Evolutionary conservation across 2,797 vertebrate genomes (phyloP).

Genomic region (Mycteria americana): DNA sequence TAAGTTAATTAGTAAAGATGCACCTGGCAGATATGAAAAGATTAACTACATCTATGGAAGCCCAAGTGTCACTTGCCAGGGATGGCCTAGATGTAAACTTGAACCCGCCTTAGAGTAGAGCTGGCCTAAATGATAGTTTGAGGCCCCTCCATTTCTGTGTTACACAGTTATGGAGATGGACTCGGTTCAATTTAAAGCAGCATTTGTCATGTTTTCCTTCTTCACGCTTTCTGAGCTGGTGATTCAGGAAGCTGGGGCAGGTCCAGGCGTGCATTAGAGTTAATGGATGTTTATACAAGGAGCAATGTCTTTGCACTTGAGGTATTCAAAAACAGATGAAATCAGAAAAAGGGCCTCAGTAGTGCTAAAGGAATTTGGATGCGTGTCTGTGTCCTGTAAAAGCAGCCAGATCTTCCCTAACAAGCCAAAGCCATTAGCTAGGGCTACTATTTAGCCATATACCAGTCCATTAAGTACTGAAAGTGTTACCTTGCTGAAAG

Average conservation of each 20-base stretch:
- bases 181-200: background rate
- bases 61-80: background rate
- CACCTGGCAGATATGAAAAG: background rate
- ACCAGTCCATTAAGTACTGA: background rate
- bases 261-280: slow-evolving; percentile 7
- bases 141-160: background rate
- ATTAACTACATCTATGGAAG: background rate
- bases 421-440: background rate
- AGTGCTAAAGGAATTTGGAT: background rate
- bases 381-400: background rate
- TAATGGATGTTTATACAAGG: slow-evolving; percentile 49
- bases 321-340: slow-evolving; percentile 38
- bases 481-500: background rate
- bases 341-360: background rate
- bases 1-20: background rate
- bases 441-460: background rate
- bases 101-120: background rate
- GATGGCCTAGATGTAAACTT: background rate
- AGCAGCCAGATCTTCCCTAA: background rate
- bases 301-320: slow-evolving; percentile 5
- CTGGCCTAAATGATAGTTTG: background rate
- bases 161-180: background rate
- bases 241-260: slow-evolving; percentile 14
- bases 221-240: background rate
- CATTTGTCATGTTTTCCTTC: slow-evolving; percentile 23